phyloP scores from a whole-genome alignment of 2,113 vertebrate genomes.

The Helogale parvula region DNA sequence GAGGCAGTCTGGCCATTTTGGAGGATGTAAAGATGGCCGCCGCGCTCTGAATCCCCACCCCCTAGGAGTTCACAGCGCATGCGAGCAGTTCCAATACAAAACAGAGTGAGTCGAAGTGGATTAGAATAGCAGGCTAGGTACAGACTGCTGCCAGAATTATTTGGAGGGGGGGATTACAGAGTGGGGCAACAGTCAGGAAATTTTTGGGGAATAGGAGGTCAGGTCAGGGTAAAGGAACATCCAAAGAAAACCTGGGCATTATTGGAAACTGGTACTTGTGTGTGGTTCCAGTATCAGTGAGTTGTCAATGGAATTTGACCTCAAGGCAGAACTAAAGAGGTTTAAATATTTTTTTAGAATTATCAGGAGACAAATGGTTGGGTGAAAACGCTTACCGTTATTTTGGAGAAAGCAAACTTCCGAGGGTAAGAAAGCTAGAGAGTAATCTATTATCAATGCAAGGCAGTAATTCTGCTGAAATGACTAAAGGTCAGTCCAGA shows the following conservation, averaged over 20 bases:
- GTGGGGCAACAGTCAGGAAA: background rate
- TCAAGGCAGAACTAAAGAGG: background rate
- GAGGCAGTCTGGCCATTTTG: background rate
- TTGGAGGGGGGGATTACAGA: background rate
- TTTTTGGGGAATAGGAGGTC: background rate
- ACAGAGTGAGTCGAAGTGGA: background rate
- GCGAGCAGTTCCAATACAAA: background rate
- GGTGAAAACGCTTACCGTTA: background rate
- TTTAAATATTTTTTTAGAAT: background rate
- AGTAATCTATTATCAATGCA: background rate
- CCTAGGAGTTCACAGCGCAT: background rate
- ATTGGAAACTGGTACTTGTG: background rate
- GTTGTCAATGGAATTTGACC: background rate
- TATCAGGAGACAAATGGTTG: background rate
- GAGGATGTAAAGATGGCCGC: background rate
- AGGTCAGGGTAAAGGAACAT: background rate
- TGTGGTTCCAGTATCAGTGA: background rate
- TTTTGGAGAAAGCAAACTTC: conserved; percentile 14
- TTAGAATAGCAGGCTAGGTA: background rate
- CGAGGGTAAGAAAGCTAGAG: background rate
- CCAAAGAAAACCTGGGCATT: background rate
- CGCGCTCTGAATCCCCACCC: background rate
- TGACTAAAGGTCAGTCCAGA: background rate
- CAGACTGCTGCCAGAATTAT: background rate
- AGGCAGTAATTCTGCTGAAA: background rate